Evolutionary conservation across 2,113 vertebrate genomes (phyloP), one percentile per base, ranked within the genome.

Genomic region (Apteryx mantelli): DNA sequence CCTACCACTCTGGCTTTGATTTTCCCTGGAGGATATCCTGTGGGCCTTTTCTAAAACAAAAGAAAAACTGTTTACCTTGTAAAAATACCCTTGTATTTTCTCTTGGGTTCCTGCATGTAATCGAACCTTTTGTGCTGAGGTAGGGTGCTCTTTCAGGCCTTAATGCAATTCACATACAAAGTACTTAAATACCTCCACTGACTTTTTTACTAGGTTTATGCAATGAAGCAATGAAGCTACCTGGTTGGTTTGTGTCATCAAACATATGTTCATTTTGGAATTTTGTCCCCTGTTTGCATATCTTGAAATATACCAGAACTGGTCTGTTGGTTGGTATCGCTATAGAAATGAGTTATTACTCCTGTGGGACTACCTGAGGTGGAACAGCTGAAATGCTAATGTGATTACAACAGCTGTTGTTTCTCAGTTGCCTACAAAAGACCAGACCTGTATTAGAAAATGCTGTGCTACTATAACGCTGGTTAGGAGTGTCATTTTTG

Each of bases 101-200:
- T 84, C 83, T 71, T 52, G 36, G 28, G 22, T 82, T 90, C 40
- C 36, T 82, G n/a, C 32, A 50, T 70, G 32, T 48, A 76, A 66
- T 13, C 0, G 0, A 82, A 65, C 5, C 4, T 50, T 90, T 85
- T 46, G 4, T 70, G 74, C 50, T 3, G 1, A 82, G 63, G 40
- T 5, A 66, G 20, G 11, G 8, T 76, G 52, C 5, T 81, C 52
- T 84, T 91, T 75, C 75, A 90, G 40, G 30, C 32, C 46, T 79
- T 58, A 79, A n/a, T 53, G 18, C 8, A 87, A 87, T 86, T 86
- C 36, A 76, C 32, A 50, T 50, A 14, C 8, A 20, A 92, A 85
- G 25, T 69, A 55, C 26, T 56, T 81, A 4, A 2, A 19, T 63
- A 48, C 4, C 34, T 77, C 32, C 52, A 55, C 21, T 21, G 11